Evolutionary conservation across 2,113 vertebrate species (phyloP), one percentile per base, ranked within the genome.

Genomic region (Blennius ocellaris): DNA sequence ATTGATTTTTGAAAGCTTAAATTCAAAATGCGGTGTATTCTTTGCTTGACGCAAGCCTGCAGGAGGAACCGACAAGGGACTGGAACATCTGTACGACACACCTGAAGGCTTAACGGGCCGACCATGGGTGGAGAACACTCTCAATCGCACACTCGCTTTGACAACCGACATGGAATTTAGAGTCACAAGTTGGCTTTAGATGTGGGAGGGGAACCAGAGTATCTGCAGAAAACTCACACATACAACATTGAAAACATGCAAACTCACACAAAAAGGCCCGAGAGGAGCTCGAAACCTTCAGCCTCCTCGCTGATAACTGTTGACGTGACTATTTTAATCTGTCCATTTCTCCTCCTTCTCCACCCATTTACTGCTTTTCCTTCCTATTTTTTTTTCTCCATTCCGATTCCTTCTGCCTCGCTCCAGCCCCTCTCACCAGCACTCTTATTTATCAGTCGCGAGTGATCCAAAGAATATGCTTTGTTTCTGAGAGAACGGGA

Each of bases 401-500:
- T 68, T 16, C 14, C 37, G 54, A 16, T 47, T 66, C 54, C 65
- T 49, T 52, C 17, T 75, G 66, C 44, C 55, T 69, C 11, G 12
- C 63, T 76, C 76, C 63, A 55, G 64, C 69, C 68, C 71, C 68
- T 71, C 54, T 83, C 69, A 17, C 82, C 82, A 76, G 53, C 53
- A 15, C 62, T 85, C 68, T 82, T 82, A 75, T 87, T 83, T 84
- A 74, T 82, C 76, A 76, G 82, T 65, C 73, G 75, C 77, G 61
- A 81, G 71, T 73, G 76, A 85, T 83, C 77, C 83, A 86, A 84
- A 90, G 90, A 89, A 89, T 86, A 89, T 88, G 86, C 83, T 88
- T 86, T 86, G 82, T 87, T 78, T 80, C 74, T 84, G 71, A 83
- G 47, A 82, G 83, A 80, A 86, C 77, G 80, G 76, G 76, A 78